Base-by-base conservation (phyloP, 2,113 vertebrate species). In the Takifugu bimaculatus region DNA sequence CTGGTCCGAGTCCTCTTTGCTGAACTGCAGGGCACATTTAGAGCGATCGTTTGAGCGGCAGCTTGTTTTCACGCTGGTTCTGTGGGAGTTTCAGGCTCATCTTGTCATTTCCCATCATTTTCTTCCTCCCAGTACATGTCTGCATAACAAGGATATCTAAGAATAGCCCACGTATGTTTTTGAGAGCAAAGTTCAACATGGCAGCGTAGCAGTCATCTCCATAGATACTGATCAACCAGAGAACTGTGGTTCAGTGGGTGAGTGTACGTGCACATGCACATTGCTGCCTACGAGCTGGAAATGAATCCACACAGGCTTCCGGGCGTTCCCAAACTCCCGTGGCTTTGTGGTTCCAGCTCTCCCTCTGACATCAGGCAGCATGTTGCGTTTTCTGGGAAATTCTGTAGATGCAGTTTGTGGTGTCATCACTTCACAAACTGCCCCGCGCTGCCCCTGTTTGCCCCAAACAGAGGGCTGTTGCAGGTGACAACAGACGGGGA, bases 181-280 rank as follows among this genome's bases (percentile, higher is more conserved):
- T 47, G 20, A 50, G 15, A 20, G 49, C 5, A 49, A 1, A 13
- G n/a, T 0, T 5, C 49, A 6, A 6, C 60, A 7, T 43, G 29
- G 44, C 67, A 26, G 26, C 39, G 13, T 20, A 28, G 9, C 11
- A 32, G 11, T 26, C 51, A 2, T 3, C n/a, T 10, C n/a, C 4
- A 4, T 27, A 49, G 76, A 55, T 60, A 60, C 66, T 67, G 26
- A 74, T 71, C 76, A 68, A 54, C 71, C 56, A 2, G 20, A 48
- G 58, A 43, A 49, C 54, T 65, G 54, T 60, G 74, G n/a, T 26
- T 62, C 54, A 45, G 53, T 39, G 52, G 51, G 48, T 13, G 47
- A 45, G 39, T 2, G 20, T 20, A 1, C n/a, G 26, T 25, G 39
- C 13, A 47, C 20, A 5, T 13, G 26, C 1, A 14, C 64, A 2